Base-by-base conservation (phyloP, 2,797 vertebrate species). In the Hyperoplus immaculatus region DNA sequence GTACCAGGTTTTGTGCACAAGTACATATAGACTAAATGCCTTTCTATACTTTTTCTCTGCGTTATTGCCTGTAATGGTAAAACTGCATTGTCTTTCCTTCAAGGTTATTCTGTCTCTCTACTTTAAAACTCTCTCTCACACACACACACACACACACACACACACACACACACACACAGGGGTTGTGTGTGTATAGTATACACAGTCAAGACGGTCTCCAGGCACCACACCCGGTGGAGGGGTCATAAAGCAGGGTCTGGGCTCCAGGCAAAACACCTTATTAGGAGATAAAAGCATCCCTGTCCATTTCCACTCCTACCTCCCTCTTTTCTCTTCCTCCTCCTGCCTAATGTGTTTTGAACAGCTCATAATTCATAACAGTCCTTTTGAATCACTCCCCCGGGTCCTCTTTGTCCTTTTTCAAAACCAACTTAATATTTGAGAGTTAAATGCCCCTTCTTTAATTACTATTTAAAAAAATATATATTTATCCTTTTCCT, bases 251-350 rank as follows among this genome's bases (percentile, higher is more conserved):
- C 79, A 63, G 81, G 81, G 88, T 81, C 87, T 78, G 80, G 70
- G 83, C 91, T 93, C 55, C 80, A 88, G 83, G 87, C 91, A 89
- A 70, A 91, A 68, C 88, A 90, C 94, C 94, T 93, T 95, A 94
- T 95, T 94, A 90, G 94, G 94, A 93, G 83, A 93, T 88, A 80
- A 92, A 91, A 89, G 85, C 83, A 77, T 82, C 77, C 72, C 81
- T 72, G 80, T 87, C 53, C 53, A 77, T 82, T 84, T 71, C 74
- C 53, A 75, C 53, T 54, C 55, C 77, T 55, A 11, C 58, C 84
- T 75, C 70, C 67, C 77, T 64, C 69, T 65, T 60, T 69, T 65
- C 64, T 60, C 53, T 39, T 63, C 73, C 58, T 87, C 29, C 70
- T 69, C 59, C 29, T 47, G 13, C 58, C 79, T 85, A 68, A 62